Evolutionary conservation across 2,888 invertebrate genomes (phyloP), one percentile per base, ranked within the genome.

Genomic region (Dasypolia templi): DNA sequence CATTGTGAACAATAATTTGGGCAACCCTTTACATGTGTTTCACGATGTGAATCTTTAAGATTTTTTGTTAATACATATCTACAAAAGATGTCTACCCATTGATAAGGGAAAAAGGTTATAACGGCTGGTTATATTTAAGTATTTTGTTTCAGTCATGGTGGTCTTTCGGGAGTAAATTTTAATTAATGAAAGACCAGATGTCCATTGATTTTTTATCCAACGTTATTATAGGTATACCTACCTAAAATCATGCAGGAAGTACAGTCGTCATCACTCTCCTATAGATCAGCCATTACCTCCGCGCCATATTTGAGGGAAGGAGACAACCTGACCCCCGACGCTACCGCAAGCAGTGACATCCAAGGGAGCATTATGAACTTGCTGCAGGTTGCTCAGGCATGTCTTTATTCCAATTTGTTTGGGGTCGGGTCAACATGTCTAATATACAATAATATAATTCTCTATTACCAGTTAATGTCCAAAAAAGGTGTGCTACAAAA

Each of bases 1-100:
- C 89, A 93, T 94, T 94, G 94, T 94, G 85, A 80, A 79, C 87
- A 89, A 91, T 94, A 94, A 95, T 95, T 94, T 93, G 91, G 91
- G 89, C 89, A 91, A 91, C 92, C 94, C 93, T 92, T 92, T 91
- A 88, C 86, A 87, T 85, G 78, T 82, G 81, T 79, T 85, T 35
- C 80, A 68, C 78, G 84, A 74, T 83, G 77, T 83, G 80, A 83
- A 86, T 86, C 82, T 86, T 85, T 78, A 72, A 67, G 55, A 44
- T 78, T 75, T 79, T 86, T 79, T 77, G 64, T 80, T 72, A 74
- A 76, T 84, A 68, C 67, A 79, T 66, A 77, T 77, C 64, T 82
- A 86, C 85, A 87, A 85, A 86, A 83, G 83, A 82, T 83, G 64
- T 51, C 62, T 67, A 67, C 56, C 46, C 63, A 63, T 68, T 75